Conservation (phyloP, 1,140 invertebrate species). For the Drosophila elegans region DNA sequence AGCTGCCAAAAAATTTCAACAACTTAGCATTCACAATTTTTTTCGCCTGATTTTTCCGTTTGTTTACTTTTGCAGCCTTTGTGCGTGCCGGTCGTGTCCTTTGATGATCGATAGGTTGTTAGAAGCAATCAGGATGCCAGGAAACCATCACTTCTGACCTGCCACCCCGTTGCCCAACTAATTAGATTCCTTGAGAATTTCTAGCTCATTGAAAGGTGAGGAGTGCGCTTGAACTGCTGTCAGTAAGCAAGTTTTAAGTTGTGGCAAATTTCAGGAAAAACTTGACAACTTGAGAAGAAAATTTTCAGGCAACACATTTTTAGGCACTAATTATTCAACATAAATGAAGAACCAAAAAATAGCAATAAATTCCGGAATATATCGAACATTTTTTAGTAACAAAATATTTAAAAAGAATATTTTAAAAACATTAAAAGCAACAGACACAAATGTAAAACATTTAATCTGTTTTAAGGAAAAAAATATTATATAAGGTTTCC, state of each 20-base stretch:
- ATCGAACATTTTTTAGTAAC: no score
- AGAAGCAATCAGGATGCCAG: slow-evolving; percentile 1
- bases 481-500: no score
- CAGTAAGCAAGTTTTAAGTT: neutral
- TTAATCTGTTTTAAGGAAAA: no score
- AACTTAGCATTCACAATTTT: slow-evolving; percentile 12
- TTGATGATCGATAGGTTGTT: slow-evolving; percentile 25
- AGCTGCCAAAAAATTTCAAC: slow-evolving; percentile 15
- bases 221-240: neutral
- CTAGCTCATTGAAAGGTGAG: slow-evolving; percentile 9
- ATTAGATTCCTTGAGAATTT: slow-evolving; percentile 16
- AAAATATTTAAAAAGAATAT: no score
- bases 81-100: slow-evolving; percentile 20
- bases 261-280: neutral
- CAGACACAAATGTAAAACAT: no score
- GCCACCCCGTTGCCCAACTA: slow-evolving; percentile 2
- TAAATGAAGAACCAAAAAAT: no score
- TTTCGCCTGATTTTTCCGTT: slow-evolving; percentile 9
- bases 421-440: no score
- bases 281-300: neutral
- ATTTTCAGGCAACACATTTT: neutral
- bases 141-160: neutral
- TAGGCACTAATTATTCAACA: no score
- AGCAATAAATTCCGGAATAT: no score
- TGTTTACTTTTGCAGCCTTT: slow-evolving; percentile 1